A percentile compares a stretch with the other conserved stretches of the same genome.
These are phyloP conservation scores for Bathybates hornii DNA, from an alignment of 2,113 vertebrate genomes.

Conservation along the genomic window DNA sequence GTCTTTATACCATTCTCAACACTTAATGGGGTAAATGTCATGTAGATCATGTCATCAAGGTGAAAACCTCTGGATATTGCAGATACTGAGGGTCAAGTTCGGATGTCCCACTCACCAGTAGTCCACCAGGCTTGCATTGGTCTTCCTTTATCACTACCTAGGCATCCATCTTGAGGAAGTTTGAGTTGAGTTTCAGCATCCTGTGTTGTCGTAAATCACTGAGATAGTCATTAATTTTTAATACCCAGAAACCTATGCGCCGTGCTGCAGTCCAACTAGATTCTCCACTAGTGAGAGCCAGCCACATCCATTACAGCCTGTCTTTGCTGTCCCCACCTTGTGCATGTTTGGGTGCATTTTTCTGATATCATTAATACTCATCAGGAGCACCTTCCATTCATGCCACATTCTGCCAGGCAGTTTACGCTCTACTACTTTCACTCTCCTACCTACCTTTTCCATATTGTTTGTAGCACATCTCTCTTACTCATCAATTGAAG, in stretches of 20 bases:
- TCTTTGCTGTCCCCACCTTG: constrained; percentile 16
- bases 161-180: constrained; percentile 52
- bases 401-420: constrained; percentile 29
- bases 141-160: constrained; percentile 12
- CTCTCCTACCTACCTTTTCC: neutral
- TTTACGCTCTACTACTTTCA: constrained; percentile 28
- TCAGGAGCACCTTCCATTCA: constrained; percentile 44
- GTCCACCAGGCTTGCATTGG: constrained; percentile 14
- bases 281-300: constrained; percentile 4
- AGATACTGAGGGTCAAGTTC: neutral
- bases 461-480: neutral
- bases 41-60: neutral
- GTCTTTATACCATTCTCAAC: neutral
- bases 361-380: constrained; percentile 64
- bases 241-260: constrained; percentile 46
- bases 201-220: constrained; percentile 68
- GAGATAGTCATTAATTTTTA: constrained; percentile 68
- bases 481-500: neutral
- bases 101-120: neutral
- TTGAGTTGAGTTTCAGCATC: constrained; percentile 42
- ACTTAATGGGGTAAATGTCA: neutral
- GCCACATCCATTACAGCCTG: constrained; percentile 53
- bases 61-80: neutral
- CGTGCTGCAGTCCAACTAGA: constrained; percentile 23
- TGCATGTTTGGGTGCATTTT: constrained; percentile 51